These are phyloP conservation scores for Stegostoma tigrinum DNA, from an alignment of 2,113 vertebrate genomes.

Conservation along the genomic window DNA sequence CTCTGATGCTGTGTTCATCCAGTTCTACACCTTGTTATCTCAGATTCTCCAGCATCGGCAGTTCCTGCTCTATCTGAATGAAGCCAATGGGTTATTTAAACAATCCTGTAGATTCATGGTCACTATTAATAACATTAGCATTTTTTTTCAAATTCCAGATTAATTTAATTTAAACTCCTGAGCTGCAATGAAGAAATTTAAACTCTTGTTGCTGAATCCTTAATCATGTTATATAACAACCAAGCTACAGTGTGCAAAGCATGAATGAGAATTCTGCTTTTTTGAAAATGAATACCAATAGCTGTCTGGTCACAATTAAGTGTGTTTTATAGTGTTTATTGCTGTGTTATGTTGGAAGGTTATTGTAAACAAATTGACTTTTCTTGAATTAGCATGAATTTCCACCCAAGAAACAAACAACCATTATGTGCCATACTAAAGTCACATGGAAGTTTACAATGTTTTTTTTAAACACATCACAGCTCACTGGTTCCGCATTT, in stretches of 20 bases:
- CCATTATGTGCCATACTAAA: not conserved
- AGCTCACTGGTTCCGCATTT: slow-evolving; percentile 32
- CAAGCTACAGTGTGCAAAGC: not conserved
- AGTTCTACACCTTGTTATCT: too few species aligned
- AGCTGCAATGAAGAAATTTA: not conserved
- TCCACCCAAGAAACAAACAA: not conserved
- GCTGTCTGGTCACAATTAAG: not conserved
- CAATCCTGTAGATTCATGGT: too few species aligned
- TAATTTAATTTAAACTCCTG: not conserved
- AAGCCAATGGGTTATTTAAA: too few species aligned
- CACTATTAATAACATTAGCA: too few species aligned
- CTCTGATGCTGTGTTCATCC: too few species aligned
- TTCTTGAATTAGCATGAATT: not conserved
- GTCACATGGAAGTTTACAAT: slow-evolving; percentile 27
- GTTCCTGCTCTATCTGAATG: too few species aligned
- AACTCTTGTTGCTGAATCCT: not conserved
- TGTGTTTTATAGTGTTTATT: not conserved
- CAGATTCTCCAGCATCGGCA: too few species aligned
- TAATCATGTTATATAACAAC: not conserved
- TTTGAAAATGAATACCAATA: not conserved
- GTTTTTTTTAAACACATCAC: slow-evolving; percentile 4
- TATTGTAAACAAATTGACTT: slow-evolving; percentile 16
- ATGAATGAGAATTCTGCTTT: not conserved
- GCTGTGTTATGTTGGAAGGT: not conserved
- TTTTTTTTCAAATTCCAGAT: too few species aligned